Percentiles rank a stretch among this genome's conserved stretches.
These are phyloP conservation scores for Gymnocheta viridis DNA, from an alignment of 2,888 invertebrate species.

Conservation along the genomic window DNA sequence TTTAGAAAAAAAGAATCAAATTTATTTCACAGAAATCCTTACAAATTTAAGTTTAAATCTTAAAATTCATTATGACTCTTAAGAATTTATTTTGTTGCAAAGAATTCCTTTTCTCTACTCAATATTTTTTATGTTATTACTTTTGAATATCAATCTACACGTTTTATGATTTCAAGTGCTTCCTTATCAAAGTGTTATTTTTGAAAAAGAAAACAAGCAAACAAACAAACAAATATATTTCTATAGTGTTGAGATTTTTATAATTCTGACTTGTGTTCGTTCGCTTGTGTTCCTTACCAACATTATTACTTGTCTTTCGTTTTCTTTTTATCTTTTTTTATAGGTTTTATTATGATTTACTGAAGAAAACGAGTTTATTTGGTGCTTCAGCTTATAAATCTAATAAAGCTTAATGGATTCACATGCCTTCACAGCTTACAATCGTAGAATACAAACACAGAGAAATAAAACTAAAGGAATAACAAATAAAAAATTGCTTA, in stretches of 20 bases:
- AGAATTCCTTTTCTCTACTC: background rate
- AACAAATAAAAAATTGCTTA: constrained; percentile 4
- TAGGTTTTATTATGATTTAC: constrained; percentile 57
- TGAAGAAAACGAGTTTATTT: constrained; percentile 60
- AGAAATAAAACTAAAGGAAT: background rate
- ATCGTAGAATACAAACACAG: background rate
- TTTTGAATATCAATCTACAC: constrained; percentile 34
- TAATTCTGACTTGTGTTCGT: background rate
- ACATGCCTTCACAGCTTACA: constrained; percentile 38
- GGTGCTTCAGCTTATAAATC: constrained; percentile 59
- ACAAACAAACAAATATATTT: background rate
- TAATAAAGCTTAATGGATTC: constrained; percentile 59
- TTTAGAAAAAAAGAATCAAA: background rate
- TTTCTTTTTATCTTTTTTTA: background rate
- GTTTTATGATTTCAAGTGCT: constrained; percentile 32
- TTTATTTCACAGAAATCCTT: background rate
- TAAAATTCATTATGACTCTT: constrained; percentile 1
- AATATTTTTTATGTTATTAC: constrained; percentile 37
- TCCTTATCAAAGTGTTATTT: constrained; percentile 6
- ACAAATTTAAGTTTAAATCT: background rate
- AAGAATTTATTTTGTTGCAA: background rate
- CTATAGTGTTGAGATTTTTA: background rate
- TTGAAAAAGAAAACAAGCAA: background rate
- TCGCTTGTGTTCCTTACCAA: background rate
- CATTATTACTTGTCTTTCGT: background rate